phyloP scores from a whole-genome alignment of 1,140 invertebrate genomes.

The Galendromus occidentalis region DNA sequence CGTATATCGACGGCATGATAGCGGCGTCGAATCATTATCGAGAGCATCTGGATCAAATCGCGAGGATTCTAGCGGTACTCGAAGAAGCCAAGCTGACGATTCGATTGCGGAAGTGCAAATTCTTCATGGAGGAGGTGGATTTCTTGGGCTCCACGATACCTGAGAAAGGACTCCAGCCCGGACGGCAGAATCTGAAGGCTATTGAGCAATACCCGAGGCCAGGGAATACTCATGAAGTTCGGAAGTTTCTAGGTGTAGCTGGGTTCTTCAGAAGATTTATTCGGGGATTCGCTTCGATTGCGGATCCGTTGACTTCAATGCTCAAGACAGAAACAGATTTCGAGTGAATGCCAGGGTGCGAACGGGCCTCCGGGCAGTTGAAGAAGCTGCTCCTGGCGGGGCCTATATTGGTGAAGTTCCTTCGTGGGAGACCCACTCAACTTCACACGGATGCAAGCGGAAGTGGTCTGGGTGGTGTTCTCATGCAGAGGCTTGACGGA shows the following conservation, averaged over 20 bases:
- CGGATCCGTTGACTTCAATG: slow-evolving; percentile 16
- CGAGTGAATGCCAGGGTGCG: slow-evolving; percentile 13
- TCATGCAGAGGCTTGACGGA: too few species aligned
- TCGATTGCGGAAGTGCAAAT: slow-evolving; percentile 29
- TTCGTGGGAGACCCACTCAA: neutral
- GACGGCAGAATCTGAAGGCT: slow-evolving; percentile 1
- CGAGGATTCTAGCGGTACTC: slow-evolving; percentile 15
- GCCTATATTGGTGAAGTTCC: too few species aligned
- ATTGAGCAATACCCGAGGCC: slow-evolving; percentile 1
- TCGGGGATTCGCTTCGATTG: slow-evolving; percentile 16
- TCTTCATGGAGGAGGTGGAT: slow-evolving; percentile 24
- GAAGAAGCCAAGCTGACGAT: slow-evolving; percentile 27
- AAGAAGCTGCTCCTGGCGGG: too few species aligned
- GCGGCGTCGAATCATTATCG: too few species aligned
- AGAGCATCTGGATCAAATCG: too few species aligned
- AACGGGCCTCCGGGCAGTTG: too few species aligned
- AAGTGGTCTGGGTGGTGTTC: too few species aligned
- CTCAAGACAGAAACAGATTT: slow-evolving; percentile 15
- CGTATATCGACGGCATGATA: too few species aligned
- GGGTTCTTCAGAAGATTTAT: slow-evolving; percentile 18
- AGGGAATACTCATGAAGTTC: slow-evolving; percentile 13
- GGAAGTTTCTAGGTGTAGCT: slow-evolving; percentile 14
- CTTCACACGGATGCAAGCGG: slow-evolving; percentile 12
- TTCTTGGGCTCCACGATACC: slow-evolving; percentile 25
- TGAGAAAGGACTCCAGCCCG: slow-evolving; percentile 13